Percentiles rank a stretch among this genome's conserved stretches.
Evolutionary conservation across 2,888 invertebrate species (phyloP).

Genomic region (Diplolepis rosae): DNA sequence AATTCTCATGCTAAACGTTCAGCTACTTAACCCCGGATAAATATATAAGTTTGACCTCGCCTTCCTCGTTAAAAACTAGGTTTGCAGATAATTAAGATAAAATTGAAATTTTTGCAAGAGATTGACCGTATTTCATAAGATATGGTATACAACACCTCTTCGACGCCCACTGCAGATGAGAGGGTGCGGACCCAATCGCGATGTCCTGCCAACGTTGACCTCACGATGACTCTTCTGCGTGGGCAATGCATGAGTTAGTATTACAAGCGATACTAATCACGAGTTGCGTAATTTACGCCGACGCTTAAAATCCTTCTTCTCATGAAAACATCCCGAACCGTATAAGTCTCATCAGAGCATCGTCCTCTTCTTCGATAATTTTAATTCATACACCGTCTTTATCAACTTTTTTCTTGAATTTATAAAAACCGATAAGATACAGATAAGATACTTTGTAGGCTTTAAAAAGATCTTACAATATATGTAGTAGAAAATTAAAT

Average conservation of each 20-base stretch:
- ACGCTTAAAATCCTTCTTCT: constrained; percentile 6
- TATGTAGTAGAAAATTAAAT: too few species aligned
- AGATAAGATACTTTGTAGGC: too few species aligned
- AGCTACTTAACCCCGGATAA: neutral
- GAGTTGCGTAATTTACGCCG: constrained; percentile 15
- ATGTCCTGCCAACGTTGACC: constrained; percentile 2
- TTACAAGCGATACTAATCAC: constrained; percentile 9
- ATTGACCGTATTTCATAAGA: neutral
- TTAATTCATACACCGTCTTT: neutral
- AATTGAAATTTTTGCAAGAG: constrained; percentile 9
- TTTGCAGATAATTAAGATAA: constrained; percentile 1
- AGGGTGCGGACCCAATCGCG: constrained; percentile 5
- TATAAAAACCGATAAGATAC: too few species aligned
- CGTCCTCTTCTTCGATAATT: neutral
- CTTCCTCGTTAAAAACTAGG: neutral
- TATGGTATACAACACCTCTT: neutral
- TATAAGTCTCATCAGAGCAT: neutral
- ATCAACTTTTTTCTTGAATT: too few species aligned
- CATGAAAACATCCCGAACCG: neutral
- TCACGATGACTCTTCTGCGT: constrained; percentile 5
- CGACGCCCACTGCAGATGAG: constrained; percentile 24
- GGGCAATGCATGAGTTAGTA: neutral
- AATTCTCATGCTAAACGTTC: neutral
- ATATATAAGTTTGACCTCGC: neutral
- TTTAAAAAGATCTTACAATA: too few species aligned